Evolutionary conservation across 2,888 invertebrate species (phyloP).

Genomic region (Acleris holmiana): DNA sequence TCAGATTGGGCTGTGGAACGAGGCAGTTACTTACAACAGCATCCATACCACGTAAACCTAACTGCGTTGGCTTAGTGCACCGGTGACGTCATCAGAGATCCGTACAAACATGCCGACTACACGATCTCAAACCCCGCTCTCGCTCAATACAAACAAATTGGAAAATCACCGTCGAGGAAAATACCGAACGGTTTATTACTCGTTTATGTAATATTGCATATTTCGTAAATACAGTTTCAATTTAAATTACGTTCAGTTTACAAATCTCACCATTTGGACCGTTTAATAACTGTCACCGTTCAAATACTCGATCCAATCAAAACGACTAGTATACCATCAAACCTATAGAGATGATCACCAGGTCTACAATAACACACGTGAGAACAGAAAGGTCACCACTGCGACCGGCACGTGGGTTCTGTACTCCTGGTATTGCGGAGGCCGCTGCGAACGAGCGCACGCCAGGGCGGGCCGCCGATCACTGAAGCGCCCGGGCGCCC

Average conservation of each 20-base stretch:
- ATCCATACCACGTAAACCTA: too few relatives aligned
- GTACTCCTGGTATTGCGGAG: constrained; percentile 48
- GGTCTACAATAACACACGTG: background rate
- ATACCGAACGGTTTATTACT: background rate
- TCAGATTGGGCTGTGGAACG: too few relatives aligned
- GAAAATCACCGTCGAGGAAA: constrained; percentile 1
- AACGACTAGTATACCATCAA: constrained; percentile 5
- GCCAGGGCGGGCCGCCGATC: constrained; percentile 74
- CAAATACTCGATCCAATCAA: too few relatives aligned
- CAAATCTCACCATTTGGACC: constrained; percentile 19
- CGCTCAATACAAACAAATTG: constrained; percentile 11
- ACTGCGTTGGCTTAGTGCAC: constrained; percentile 9
- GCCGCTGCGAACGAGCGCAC: constrained; percentile 60
- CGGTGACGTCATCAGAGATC: constrained; percentile 20
- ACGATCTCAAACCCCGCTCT: constrained; percentile 4
- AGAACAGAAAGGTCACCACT: background rate
- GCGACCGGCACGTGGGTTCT: constrained; percentile 45
- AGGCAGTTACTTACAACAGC: too few relatives aligned
- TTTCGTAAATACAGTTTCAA: too few relatives aligned
- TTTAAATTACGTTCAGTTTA: too few relatives aligned
- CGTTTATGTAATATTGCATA: too few relatives aligned
- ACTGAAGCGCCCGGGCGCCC: constrained; percentile 62
- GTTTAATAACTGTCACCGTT: constrained; percentile 11
- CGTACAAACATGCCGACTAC: constrained; percentile 9
- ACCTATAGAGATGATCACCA: background rate